Conservation (phyloP, 1,140 invertebrate genomes). For the Brachionus plicatilis region DNA sequence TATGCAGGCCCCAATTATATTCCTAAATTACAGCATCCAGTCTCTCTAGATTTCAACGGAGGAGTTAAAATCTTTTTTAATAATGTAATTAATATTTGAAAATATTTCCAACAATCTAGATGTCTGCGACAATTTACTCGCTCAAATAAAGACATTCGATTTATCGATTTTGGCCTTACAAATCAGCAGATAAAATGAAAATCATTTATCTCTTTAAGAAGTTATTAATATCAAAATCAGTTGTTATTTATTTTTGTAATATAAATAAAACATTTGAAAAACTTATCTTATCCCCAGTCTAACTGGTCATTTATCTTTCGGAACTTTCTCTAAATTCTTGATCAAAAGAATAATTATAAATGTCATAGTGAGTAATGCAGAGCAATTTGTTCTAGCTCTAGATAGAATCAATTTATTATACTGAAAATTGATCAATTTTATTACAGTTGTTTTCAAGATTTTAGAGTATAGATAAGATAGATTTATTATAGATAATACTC, state of each 20-base stretch:
- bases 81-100: too few relatives aligned
- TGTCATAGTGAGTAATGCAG: constrained; percentile 23
- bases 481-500: background rate
- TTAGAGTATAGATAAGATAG: background rate
- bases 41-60: background rate
- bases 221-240: constrained; percentile 22
- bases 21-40: background rate
- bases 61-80: too few relatives aligned
- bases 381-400: background rate
- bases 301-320: constrained; percentile 34
- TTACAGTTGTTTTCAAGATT: constrained; percentile 1
- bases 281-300: constrained; percentile 7
- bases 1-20: background rate
- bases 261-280: constrained; percentile 17
- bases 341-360: constrained; percentile 31
- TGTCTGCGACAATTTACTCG: background rate
- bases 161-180: background rate
- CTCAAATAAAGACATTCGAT: background rate
- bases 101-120: background rate
- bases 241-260: constrained; percentile 17
- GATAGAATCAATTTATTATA: background rate
- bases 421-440: background rate
- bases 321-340: background rate
- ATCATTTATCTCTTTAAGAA: background rate
- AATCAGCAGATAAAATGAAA: background rate